Conservation (phyloP, 1,140 invertebrate genomes). For the Drosophila bocqueti region DNA sequence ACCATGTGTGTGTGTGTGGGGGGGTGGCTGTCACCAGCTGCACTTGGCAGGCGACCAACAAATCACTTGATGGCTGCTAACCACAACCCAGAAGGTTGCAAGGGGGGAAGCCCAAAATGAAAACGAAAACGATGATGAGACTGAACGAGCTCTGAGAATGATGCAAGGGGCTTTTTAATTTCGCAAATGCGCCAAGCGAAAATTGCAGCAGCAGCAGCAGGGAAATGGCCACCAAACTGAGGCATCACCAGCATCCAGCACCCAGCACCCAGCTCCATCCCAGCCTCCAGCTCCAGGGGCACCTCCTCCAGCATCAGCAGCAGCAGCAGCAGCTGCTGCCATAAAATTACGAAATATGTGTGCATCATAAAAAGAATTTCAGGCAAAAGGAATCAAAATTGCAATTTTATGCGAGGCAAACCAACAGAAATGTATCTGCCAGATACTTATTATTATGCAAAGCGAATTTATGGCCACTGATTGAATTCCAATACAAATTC, state of each 20-base stretch:
- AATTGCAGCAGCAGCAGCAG: slow-evolving; percentile 25
- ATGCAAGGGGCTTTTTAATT: slow-evolving; percentile 77
- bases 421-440: slow-evolving; percentile 57
- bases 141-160: slow-evolving; percentile 47
- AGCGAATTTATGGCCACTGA: slow-evolving; percentile 70
- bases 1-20: slow-evolving; percentile 9
- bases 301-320: not conserved
- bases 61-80: slow-evolving; percentile 45
- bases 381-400: slow-evolving; percentile 63
- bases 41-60: slow-evolving; percentile 64
- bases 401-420: slow-evolving; percentile 60
- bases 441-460: slow-evolving; percentile 62
- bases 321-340: slow-evolving; percentile 51
- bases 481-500: slow-evolving; percentile 41
- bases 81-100: not conserved
- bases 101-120: not conserved
- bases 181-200: slow-evolving; percentile 66
- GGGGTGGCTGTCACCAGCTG: slow-evolving; percentile 29
- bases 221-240: slow-evolving; percentile 35
- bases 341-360: slow-evolving; percentile 71
- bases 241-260: not conserved
- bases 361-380: slow-evolving; percentile 9
- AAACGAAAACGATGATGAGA: slow-evolving; percentile 31
- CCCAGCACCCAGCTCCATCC: not conserved
- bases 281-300: not conserved